These are phyloP conservation scores for Hystrix brachyura DNA, from an alignment of 2,113 vertebrate genomes.

Conservation along the genomic window DNA sequence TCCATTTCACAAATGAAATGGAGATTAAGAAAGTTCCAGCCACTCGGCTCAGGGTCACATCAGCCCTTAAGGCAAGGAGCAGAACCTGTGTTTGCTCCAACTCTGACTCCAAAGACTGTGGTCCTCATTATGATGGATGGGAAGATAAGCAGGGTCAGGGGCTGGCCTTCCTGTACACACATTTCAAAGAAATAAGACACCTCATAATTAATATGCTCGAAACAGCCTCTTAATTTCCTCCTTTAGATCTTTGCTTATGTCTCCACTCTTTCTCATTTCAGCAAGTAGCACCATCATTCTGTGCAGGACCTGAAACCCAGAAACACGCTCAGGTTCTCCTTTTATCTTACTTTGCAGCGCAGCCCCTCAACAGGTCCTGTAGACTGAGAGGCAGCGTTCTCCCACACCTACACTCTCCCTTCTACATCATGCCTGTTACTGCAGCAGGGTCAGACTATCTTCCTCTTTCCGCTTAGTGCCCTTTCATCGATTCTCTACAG, in stretches of 20 bases:
- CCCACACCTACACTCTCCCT: not conserved
- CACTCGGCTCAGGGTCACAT: not conserved
- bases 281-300: not conserved
- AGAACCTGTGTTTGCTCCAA: not conserved
- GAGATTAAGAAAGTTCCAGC: not conserved
- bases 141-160: not conserved
- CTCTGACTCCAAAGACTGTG: not conserved
- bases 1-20: not conserved
- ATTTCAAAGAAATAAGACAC: not conserved
- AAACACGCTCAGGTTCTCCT: not conserved
- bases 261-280: not conserved
- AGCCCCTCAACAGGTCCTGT: rapidly evolving
- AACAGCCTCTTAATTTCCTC: not conserved
- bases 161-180: not conserved
- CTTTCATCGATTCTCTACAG: not conserved
- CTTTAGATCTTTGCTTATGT: not conserved
- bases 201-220: not conserved
- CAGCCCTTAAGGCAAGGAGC: not conserved
- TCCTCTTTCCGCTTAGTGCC: too few relatives aligned
- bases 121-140: not conserved
- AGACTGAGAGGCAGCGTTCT: not conserved
- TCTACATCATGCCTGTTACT: not conserved
- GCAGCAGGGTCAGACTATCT: not conserved
- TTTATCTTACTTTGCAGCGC: not conserved
- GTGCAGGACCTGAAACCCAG: not conserved